Evolutionary conservation across 2,113 vertebrate species (phyloP), one percentile per base, ranked within the genome.

Genomic region (Microcebus lehilahytsara): DNA sequence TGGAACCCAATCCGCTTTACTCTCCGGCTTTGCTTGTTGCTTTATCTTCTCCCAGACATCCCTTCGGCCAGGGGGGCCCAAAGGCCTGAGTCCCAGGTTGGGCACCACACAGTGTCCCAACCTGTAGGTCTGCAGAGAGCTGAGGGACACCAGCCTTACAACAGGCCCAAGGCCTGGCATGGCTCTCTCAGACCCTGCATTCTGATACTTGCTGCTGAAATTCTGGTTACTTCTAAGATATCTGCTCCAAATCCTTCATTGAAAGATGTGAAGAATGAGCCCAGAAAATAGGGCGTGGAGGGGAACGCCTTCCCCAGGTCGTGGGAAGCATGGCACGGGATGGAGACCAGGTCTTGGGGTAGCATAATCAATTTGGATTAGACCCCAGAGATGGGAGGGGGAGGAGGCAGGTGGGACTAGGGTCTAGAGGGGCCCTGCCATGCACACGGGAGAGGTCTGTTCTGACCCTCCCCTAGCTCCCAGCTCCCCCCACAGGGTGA

Each of bases 81-180:
- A 25, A n/a, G 62, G 30, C 67, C 60, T 0, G 14, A 64, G 75
- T 12, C 69, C 72, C 51, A 51, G 37, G 23, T 34, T 17, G 22
- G 42, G 17, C 10, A 2, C 30, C 1, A 30, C 1, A 0, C 37
- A 17, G 16, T 3, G 3, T 86, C 83, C 14, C 27, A 11, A 5
- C 23, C 78, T 27, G 2, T 12, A 62, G 80, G 42, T 12, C 25
- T 9, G 30, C 27, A 30, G 19, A 16, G 20, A 40, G 19, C 10
- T 0, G 13, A 62, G 32, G 78, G 25, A 53, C 49, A 9, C 37
- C 60, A 20, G 42, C 42, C 32, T 10, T 22, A 74, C 34, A 46
- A n/a, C 42, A 89, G 14, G 5, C 58, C 58, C 32, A 9, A 49
- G 27, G 32, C 46, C 49, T 49, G 27, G 27, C 25, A 16, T 9